Evolutionary conservation across 2,797 vertebrate species (phyloP).

Genomic region (Sorex maritimensis): DNA sequence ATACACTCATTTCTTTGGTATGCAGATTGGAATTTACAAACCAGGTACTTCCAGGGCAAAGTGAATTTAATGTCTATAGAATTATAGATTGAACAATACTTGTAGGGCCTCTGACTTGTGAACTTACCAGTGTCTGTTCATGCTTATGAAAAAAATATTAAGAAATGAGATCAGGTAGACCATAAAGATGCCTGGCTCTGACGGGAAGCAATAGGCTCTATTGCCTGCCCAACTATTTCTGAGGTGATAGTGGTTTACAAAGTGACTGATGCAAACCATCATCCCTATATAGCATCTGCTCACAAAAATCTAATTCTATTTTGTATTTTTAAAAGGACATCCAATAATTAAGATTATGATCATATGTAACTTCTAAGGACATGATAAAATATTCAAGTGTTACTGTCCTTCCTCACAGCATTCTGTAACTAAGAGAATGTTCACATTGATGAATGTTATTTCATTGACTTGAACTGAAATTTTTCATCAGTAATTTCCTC

Average conservation of each 20-base stretch:
- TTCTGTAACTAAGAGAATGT: background rate
- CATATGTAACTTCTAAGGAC: background rate
- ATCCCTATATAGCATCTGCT: background rate
- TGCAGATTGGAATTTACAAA: slow-evolving; percentile 87
- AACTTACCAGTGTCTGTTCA: rapidly evolving
- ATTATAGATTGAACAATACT: too few species aligned
- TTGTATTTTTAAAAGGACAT: background rate
- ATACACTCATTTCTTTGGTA: slow-evolving; percentile 88
- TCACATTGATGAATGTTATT: background rate
- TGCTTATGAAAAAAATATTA: background rate
- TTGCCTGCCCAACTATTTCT: background rate
- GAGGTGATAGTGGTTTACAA: background rate
- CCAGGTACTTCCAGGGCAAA: slow-evolving; percentile 87
- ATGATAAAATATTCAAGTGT: too few species aligned
- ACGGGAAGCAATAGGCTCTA: background rate
- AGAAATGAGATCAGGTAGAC: background rate
- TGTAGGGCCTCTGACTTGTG: background rate
- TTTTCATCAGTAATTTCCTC: background rate
- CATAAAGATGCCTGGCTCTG: background rate
- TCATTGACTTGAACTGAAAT: background rate
- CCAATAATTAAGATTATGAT: background rate
- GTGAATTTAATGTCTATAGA: rapidly evolving
- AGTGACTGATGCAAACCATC: too few species aligned
- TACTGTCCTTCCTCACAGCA: background rate
- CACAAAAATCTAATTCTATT: background rate